These are phyloP conservation scores for Deilephila elpenor DNA, from an alignment of 2,888 invertebrate genomes.

Conservation along the genomic window DNA sequence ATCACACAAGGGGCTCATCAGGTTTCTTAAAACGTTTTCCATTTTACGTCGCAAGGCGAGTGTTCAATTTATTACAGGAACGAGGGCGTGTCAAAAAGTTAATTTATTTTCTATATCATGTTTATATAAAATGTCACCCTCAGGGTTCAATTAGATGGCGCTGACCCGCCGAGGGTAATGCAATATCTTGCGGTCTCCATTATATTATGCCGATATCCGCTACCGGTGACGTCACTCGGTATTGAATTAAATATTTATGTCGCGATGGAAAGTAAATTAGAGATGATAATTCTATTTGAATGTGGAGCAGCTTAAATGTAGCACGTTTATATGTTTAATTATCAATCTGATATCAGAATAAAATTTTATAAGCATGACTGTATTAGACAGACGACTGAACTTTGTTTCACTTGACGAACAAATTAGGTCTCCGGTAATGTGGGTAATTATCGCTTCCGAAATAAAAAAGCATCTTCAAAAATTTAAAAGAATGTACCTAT, in stretches of 20 bases:
- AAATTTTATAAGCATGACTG: too few species aligned
- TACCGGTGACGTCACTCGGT: slow-evolving; percentile 28
- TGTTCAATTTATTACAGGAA: slow-evolving; percentile 25
- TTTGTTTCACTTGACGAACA: background rate
- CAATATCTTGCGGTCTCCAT: slow-evolving; percentile 48
- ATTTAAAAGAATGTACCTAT: too few species aligned
- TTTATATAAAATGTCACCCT: slow-evolving; percentile 29
- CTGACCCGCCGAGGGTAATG: slow-evolving; percentile 42
- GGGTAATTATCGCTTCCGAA: background rate
- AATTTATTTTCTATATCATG: slow-evolving; percentile 24
- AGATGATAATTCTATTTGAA: background rate
- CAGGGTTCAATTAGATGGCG: slow-evolving; percentile 45
- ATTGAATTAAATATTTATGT: slow-evolving; percentile 32
- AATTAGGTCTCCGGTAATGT: background rate
- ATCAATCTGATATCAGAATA: too few species aligned
- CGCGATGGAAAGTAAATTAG: background rate
- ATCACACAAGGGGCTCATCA: background rate
- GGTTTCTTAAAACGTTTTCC: slow-evolving; percentile 1
- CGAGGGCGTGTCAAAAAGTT: slow-evolving; percentile 17
- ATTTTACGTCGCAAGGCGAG: background rate
- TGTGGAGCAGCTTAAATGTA: too few species aligned
- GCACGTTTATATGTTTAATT: too few species aligned
- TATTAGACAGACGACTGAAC: background rate
- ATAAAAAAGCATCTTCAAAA: background rate
- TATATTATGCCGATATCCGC: slow-evolving; percentile 39